phyloP scores from a whole-genome alignment of 2,113 vertebrate genomes.

The Petrocephalus zakoni region DNA sequence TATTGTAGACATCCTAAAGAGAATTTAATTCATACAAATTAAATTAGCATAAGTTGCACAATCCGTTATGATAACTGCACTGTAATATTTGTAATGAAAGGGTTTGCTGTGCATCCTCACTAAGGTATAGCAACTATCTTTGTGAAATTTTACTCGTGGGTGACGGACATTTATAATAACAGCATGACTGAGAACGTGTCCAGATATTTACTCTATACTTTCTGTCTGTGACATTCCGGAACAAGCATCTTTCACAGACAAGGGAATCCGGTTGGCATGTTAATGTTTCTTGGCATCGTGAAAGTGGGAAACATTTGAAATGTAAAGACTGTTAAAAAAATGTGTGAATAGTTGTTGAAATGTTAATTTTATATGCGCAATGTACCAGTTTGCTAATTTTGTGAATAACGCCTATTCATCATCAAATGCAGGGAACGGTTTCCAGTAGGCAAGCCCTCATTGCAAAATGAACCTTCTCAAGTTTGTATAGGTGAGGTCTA shows the following conservation, averaged over 20 bases:
- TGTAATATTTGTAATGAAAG: not conserved
- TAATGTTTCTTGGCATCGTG: not conserved
- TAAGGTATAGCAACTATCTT: not conserved
- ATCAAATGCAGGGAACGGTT: not conserved
- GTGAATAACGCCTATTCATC: not conserved
- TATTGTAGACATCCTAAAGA: slow-evolving; percentile 51
- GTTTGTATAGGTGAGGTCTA: not conserved
- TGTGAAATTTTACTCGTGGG: not conserved
- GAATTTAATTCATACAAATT: slow-evolving; percentile 19
- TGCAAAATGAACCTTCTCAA: not conserved
- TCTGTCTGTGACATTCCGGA: not conserved
- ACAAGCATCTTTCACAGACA: not conserved
- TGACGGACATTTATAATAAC: not conserved
- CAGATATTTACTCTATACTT: not conserved
- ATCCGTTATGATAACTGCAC: not conserved
- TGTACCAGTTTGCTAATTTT: not conserved
- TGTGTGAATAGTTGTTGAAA: not conserved
- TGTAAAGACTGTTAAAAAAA: not conserved
- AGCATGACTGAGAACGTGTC: not conserved
- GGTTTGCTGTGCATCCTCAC: not conserved
- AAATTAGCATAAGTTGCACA: not conserved
- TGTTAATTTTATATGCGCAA: not conserved
- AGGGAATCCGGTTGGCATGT: not conserved
- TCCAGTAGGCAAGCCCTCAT: not conserved
- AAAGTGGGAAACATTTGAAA: not conserved